Percentiles rank a stretch among this genome's conserved stretches.
Conservation (phyloP, 2,113 vertebrate species). For the Spheniscus mendiculus region DNA sequence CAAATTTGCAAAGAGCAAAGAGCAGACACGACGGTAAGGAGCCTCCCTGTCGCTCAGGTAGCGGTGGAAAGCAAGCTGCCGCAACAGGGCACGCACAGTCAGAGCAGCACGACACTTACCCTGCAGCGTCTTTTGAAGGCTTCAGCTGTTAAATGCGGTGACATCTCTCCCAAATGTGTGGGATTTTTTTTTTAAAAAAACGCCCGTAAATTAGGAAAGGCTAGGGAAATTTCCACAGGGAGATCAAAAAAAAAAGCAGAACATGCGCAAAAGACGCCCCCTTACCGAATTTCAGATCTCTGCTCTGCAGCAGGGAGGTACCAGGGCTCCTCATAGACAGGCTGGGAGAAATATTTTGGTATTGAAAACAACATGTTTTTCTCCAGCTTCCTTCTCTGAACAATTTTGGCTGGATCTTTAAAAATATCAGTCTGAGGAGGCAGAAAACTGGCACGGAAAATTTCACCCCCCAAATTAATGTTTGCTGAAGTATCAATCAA, state of each 20-base stretch:
- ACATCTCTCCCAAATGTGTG: not conserved
- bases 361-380: conserved; percentile 44
- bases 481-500: conserved; percentile 27
- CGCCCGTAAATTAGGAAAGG: not conserved
- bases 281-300: not conserved
- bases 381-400: conserved; percentile 29
- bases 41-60: not conserved
- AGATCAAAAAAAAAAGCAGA: not conserved
- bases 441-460: conserved; percentile 23
- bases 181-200: not conserved
- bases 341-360: conserved; percentile 35
- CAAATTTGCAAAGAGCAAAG: not conserved
- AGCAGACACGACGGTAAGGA: not conserved
- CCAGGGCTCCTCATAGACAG: not conserved
- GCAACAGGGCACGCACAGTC: not conserved
- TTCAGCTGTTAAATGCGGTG: conserved; percentile 1
- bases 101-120: not conserved
- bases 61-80: not conserved
- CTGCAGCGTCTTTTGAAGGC: not conserved
- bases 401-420: conserved; percentile 27
- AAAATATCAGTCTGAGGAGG: conserved; percentile 46
- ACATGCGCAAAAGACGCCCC: not conserved
- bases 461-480: not conserved
- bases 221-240: not conserved
- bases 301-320: not conserved